Conservation (phyloP, 2,888 invertebrate species). For the Callosobruchus maculatus region DNA sequence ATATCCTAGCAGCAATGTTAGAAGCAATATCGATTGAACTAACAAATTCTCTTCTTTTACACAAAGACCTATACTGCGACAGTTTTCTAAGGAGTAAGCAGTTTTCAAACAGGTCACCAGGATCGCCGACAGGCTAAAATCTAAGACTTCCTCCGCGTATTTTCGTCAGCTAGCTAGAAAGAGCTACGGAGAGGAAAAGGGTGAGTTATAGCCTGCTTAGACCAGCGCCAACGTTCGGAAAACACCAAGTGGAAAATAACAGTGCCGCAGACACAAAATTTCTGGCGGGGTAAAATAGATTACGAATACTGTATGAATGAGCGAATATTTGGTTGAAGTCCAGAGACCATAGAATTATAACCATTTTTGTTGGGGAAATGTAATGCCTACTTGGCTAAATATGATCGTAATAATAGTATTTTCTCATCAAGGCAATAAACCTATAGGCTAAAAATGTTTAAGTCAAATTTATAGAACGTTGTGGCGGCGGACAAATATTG, state of each 20-base stretch:
- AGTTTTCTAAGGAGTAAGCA: not conserved
- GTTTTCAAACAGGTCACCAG: not conserved
- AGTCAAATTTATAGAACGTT: no score
- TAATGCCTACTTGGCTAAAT: no score
- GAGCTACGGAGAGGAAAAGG: not conserved
- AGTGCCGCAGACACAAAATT: not conserved
- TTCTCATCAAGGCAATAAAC: no score
- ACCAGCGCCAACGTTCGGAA: not conserved
- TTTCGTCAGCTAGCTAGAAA: not conserved
- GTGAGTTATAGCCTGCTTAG: not conserved
- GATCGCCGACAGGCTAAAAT: not conserved
- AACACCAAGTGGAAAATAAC: not conserved
- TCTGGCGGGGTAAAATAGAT: no score
- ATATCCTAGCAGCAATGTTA: no score
- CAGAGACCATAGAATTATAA: no score
- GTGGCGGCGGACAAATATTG: no score
- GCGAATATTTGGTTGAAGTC: no score
- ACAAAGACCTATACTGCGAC: not conserved
- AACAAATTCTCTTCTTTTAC: not conserved
- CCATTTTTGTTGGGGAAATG: no score
- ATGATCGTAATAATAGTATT: no score
- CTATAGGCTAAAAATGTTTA: no score
- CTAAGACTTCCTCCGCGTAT: not conserved
- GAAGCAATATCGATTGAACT: not conserved
- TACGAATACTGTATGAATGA: no score